Percentiles rank a stretch among this genome's conserved stretches.
phyloP scores from a whole-genome alignment of 2,888 invertebrate species.

The Pycnomerus fuliginosus region DNA sequence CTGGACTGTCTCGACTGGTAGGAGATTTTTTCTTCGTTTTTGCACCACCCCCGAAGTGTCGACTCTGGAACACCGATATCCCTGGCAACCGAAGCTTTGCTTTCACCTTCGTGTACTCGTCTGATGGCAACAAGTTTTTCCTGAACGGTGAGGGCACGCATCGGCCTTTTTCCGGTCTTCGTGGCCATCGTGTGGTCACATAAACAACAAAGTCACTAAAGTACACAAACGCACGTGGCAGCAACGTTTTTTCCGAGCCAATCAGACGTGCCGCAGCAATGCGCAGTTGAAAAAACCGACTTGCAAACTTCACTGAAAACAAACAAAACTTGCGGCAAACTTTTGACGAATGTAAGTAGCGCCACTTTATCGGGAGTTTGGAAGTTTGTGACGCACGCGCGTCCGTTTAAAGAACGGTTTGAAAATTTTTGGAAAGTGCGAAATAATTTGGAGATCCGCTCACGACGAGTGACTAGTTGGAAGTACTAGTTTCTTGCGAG shows the following conservation, averaged over 20 bases:
- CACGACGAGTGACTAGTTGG: constrained; percentile 32
- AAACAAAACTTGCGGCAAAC: constrained; percentile 42
- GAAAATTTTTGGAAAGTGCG: constrained; percentile 27
- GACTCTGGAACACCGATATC: constrained; percentile 86
- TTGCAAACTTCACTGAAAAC: constrained; percentile 36
- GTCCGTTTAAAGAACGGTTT: constrained; percentile 16
- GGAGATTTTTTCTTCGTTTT: constrained; percentile 76
- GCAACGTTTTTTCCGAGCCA: constrained; percentile 23
- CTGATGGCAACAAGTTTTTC: constrained; percentile 82
- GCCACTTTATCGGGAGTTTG: too few relatives aligned
- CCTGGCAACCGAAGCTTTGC: constrained; percentile 81
- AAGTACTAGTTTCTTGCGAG: constrained; percentile 42
- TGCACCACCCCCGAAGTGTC: constrained; percentile 84
- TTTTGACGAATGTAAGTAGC: constrained; percentile 42
- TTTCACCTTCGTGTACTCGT: constrained; percentile 80
- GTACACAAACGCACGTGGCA: too few relatives aligned
- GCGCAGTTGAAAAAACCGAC: constrained; percentile 47
- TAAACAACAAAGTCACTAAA: too few relatives aligned
- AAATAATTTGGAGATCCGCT: constrained; percentile 24
- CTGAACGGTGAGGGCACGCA: constrained; percentile 71
- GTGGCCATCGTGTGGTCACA: constrained; percentile 41
- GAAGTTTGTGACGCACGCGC: constrained; percentile 29
- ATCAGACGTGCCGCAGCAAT: constrained; percentile 29
- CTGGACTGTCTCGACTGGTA: constrained; percentile 71
- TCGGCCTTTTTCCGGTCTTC: constrained; percentile 72